phyloP scores from a whole-genome alignment of 2,888 invertebrate species.

The Psylliodes chrysocephalus region DNA sequence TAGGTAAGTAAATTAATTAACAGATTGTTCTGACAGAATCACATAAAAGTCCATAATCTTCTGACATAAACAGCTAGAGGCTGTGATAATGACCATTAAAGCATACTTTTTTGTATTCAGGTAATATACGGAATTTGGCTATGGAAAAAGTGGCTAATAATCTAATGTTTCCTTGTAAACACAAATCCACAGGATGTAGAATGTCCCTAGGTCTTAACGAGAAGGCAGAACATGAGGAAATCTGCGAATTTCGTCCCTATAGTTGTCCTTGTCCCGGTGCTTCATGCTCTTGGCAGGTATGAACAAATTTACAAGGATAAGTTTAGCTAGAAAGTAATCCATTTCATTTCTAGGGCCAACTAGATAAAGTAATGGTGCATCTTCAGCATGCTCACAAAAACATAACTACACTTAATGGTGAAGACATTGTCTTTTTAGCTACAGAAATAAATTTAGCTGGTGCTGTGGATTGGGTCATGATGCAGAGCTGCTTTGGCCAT shows the following conservation, averaged over 20 bases:
- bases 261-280: conserved; percentile 99
- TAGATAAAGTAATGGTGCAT: conserved; percentile 99
- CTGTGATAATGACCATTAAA: no score
- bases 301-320: background rate
- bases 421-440: conserved; percentile 99
- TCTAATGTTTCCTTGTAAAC: conserved; percentile 99
- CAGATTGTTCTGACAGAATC: no score
- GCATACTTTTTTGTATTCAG: background rate
- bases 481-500: conserved; percentile 99
- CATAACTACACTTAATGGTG: conserved; percentile 96
- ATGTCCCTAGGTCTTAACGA: conserved; percentile 95
- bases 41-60: no score
- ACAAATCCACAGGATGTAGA: conserved; percentile 93
- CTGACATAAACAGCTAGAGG: no score
- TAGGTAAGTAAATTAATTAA: conserved; percentile 64
- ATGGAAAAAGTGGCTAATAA: conserved; percentile 99
- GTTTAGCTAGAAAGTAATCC: no score
- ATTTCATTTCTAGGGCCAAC: conserved; percentile 71
- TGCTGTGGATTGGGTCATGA: conserved; percentile 99
- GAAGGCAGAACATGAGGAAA: conserved; percentile 98
- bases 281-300: conserved; percentile 95
- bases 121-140: conserved; percentile 96
- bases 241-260: conserved; percentile 98
- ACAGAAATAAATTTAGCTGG: conserved; percentile 99
- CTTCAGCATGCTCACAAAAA: conserved; percentile 97